Conservation (phyloP, 1,140 invertebrate species). For the Drosophila burlai region DNA sequence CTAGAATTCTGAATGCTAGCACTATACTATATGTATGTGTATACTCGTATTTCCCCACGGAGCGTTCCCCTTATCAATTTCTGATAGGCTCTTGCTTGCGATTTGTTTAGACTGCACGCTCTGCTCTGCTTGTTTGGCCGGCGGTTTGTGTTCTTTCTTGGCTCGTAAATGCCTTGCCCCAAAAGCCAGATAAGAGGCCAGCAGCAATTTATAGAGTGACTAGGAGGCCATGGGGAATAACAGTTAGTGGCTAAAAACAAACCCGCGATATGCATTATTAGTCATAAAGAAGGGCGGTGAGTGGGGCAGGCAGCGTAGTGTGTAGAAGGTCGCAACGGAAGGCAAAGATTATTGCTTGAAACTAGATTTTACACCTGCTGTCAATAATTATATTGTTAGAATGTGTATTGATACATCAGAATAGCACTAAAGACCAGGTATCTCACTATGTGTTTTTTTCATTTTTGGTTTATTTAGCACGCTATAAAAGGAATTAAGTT, state of each 20-base stretch:
- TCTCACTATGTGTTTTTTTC: no score
- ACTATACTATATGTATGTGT: neutral
- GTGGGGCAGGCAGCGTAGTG: neutral
- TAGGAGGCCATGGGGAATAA: conserved; percentile 62
- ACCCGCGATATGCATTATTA: conserved; percentile 47
- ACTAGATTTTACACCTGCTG: neutral
- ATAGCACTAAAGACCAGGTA: neutral
- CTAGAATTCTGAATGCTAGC: conserved; percentile 53
- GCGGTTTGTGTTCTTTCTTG: conserved; percentile 15
- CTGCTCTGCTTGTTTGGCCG: conserved; percentile 19
- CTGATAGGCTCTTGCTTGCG: conserved; percentile 42
- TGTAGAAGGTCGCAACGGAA: conserved; percentile 39
- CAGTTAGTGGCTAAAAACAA: conserved; percentile 25
- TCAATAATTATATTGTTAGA: neutral
- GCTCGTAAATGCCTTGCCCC: conserved; percentile 34
- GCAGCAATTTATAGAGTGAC: conserved; percentile 43
- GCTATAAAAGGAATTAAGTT: no score
- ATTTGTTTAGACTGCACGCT: conserved; percentile 64
- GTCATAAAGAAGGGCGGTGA: conserved; percentile 44
- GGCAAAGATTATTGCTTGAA: neutral
- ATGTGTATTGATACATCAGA: neutral
- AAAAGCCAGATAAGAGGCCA: conserved; percentile 44
- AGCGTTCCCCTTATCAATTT: conserved; percentile 59
- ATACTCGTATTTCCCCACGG: conserved; percentile 1
- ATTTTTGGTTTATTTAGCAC: no score